Percentiles rank a stretch among this genome's conserved stretches.
Conservation (phyloP, 1,140 invertebrate genomes). For the Drosophila kohkoa region DNA sequence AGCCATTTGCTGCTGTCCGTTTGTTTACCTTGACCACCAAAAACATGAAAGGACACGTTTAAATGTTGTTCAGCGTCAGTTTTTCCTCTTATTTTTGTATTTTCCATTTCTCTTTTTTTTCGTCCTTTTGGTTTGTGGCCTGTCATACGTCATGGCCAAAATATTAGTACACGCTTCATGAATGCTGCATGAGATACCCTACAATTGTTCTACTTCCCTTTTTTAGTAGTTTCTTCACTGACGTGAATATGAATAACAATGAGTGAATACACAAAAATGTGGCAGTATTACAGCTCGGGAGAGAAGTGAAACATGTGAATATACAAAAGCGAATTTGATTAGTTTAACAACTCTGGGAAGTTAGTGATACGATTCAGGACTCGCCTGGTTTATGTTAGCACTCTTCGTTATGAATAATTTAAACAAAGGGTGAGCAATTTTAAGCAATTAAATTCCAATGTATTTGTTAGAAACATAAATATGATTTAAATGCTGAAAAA, state of each 20-base stretch:
- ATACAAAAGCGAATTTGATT: not conserved
- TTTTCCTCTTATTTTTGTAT: constrained; percentile 1
- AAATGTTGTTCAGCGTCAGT: constrained; percentile 39
- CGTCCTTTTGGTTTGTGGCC: constrained; percentile 6
- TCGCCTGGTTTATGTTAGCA: not conserved
- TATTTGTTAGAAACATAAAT: not conserved
- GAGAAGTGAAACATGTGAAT: not conserved
- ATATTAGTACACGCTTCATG: constrained; percentile 29
- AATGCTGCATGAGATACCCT: constrained; percentile 38
- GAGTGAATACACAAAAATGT: constrained; percentile 7
- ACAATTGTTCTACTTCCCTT: not conserved
- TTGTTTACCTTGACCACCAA: constrained; percentile 51
- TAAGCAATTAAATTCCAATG: not conserved
- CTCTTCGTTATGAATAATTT: not conserved
- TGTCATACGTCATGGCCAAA: constrained; percentile 41
- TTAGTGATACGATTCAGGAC: not conserved
- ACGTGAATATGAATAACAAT: constrained; percentile 21
- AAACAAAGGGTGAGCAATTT: not conserved
- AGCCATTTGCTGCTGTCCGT: constrained; percentile 11
- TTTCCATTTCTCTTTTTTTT: not conserved
- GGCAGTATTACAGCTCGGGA: no score
- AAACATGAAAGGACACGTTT: constrained; percentile 46
- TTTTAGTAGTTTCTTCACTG: not conserved
- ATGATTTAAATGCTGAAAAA: no score
- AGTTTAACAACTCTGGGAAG: not conserved